These are phyloP conservation scores for Probaryconus sp. DNA, from an alignment of 1,140 invertebrate genomes.

Conservation along the genomic window DNA sequence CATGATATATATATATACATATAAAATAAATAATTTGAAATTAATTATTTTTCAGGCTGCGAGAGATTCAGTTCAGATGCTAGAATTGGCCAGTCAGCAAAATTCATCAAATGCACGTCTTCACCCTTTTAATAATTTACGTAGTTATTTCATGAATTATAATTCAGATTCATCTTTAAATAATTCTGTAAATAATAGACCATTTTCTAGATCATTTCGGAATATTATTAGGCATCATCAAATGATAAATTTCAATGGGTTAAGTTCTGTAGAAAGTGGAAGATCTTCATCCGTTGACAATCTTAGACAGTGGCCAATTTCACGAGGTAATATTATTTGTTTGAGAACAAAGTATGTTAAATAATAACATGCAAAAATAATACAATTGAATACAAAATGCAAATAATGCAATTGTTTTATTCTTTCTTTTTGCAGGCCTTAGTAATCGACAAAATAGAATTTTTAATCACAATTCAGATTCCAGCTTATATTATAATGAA, in stretches of 20 bases:
- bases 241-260: conserved; percentile 30
- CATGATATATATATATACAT: conserved; percentile 2
- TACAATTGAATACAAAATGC: conserved; percentile 1
- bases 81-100: conserved; percentile 9
- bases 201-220: too few relatives aligned
- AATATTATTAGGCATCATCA: too few relatives aligned
- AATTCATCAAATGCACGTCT: conserved; percentile 14
- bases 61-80: conserved; percentile 17
- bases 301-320: conserved; percentile 17
- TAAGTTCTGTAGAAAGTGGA: conserved; percentile 15
- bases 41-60: conserved; percentile 9
- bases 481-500: conserved; percentile 35
- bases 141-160: conserved; percentile 22
- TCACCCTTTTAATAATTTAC: conserved; percentile 17
- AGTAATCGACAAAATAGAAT: conserved; percentile 27
- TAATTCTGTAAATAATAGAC: conserved; percentile 11
- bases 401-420: too few relatives aligned
- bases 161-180: conserved; percentile 19
- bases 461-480: conserved; percentile 29
- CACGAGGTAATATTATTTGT: conserved; percentile 17
- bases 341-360: not conserved
- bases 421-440: conserved; percentile 4
- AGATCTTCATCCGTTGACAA: conserved; percentile 6
- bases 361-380: not conserved
- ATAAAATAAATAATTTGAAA: not conserved